Conservation (phyloP, 2,888 invertebrate genomes). For the Cheilosia vulpina region DNA sequence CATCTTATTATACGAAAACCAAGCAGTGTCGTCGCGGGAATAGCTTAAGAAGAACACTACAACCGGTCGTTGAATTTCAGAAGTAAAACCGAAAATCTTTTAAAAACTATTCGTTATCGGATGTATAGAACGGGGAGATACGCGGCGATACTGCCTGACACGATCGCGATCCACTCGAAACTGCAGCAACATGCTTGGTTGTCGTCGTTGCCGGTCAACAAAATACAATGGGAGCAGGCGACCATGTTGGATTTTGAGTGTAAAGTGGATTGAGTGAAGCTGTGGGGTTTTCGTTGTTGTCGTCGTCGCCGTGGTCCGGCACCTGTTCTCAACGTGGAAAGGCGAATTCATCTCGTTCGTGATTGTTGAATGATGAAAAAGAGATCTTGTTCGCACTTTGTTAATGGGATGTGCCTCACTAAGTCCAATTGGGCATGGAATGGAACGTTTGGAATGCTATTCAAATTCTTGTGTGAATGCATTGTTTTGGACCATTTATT, state of each 20-base stretch:
- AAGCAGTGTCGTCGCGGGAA: conserved; percentile 39
- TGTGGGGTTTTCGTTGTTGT: conserved; percentile 12
- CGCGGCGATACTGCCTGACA: conserved; percentile 45
- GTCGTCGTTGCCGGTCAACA: conserved; percentile 56
- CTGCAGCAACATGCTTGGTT: conserved; percentile 57
- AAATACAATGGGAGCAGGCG: conserved; percentile 45
- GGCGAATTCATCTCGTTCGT: conserved; percentile 46
- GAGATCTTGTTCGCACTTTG: no score
- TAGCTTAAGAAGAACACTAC: conserved; percentile 29
- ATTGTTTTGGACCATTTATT: no score
- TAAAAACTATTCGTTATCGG: conserved; percentile 51
- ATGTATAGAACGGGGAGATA: conserved; percentile 26
- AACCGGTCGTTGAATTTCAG: conserved; percentile 46
- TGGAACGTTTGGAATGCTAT: no score
- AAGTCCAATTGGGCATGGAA: no score
- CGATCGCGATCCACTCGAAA: conserved; percentile 71
- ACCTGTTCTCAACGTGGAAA: conserved; percentile 8
- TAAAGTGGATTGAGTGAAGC: conserved; percentile 41
- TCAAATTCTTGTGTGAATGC: no score
- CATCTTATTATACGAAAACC: conserved; percentile 42
- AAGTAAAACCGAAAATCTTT: not conserved
- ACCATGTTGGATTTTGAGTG: conserved; percentile 53
- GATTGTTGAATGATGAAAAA: not conserved
- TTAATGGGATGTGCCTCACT: no score
- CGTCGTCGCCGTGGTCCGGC: not conserved